Evolutionary conservation across 2,113 vertebrate genomes (phyloP).

Genomic region (Furnarius figulus): DNA sequence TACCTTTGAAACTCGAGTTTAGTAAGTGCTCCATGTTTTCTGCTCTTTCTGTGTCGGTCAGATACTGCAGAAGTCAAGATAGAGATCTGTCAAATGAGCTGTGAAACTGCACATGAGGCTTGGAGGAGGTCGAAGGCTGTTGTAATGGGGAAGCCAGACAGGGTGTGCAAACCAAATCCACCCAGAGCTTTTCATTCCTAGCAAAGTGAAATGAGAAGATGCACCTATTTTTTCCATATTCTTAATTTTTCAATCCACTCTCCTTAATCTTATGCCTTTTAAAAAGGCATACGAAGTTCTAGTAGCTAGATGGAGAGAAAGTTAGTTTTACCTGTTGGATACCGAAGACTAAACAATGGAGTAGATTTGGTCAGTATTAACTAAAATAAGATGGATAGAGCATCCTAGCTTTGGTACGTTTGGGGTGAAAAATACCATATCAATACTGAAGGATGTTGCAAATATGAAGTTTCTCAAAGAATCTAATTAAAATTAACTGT

Average conservation of each 20-base stretch:
- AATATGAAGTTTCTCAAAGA: not conserved
- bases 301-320: not conserved
- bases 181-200: not conserved
- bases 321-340: not conserved
- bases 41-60: not conserved
- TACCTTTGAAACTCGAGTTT: not conserved
- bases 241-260: not conserved
- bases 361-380: not conserved
- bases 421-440: not conserved
- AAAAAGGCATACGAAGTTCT: not conserved
- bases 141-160: not conserved
- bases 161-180: not conserved
- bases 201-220: not conserved
- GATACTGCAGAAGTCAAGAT: not conserved
- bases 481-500: not conserved
- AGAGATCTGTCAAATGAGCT: not conserved
- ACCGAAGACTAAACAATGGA: not conserved
- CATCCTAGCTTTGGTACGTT: not conserved
- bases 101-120: not conserved
- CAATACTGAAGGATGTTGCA: not conserved
- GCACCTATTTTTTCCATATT: not conserved
- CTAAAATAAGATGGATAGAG: not conserved
- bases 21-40: not conserved
- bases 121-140: not conserved
- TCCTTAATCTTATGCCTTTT: not conserved